Conservation (phyloP, 2,797 vertebrate species). For the Coregonus suidteri region DNA sequence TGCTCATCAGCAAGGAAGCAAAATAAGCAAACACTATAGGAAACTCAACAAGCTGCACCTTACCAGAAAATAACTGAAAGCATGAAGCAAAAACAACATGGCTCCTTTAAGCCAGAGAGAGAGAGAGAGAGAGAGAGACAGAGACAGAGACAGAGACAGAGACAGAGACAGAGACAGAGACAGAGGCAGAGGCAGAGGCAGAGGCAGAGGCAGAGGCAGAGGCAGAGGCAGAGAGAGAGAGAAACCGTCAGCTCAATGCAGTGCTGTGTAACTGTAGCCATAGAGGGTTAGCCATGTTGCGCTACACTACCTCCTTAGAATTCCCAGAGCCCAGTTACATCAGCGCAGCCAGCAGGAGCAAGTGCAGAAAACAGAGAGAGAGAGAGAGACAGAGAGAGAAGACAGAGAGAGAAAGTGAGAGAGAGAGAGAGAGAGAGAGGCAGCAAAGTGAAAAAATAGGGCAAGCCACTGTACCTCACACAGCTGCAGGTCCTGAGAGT, state of each 20-base stretch:
- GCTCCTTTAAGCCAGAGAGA: constrained; percentile 29
- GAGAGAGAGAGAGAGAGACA: background rate
- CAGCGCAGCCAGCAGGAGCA: constrained; percentile 34
- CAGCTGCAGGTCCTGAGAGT: constrained; percentile 41
- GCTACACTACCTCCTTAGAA: constrained; percentile 27
- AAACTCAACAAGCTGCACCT: background rate
- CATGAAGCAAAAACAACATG: background rate
- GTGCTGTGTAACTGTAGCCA: constrained; percentile 7
- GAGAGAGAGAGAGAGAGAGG: background rate
- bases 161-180: too few species aligned
- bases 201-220: too few species aligned
- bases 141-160: too few species aligned
- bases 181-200: background rate
- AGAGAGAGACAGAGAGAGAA: too few species aligned
- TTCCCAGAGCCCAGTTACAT: constrained; percentile 32
- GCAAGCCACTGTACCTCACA: constrained; percentile 56
- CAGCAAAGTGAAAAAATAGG: constrained; percentile 34
- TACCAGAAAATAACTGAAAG: background rate
- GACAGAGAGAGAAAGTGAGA: too few species aligned
- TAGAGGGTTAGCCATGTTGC: background rate
- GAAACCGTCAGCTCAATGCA: too few species aligned
- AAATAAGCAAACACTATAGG: background rate
- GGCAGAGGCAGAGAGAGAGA: too few species aligned
- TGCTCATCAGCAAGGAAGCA: background rate
- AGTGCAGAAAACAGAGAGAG: background rate